Evolutionary conservation across 2,113 vertebrate genomes (phyloP), one percentile per base, ranked within the genome.

Genomic region (Epinephelus fuscoguttatus): DNA sequence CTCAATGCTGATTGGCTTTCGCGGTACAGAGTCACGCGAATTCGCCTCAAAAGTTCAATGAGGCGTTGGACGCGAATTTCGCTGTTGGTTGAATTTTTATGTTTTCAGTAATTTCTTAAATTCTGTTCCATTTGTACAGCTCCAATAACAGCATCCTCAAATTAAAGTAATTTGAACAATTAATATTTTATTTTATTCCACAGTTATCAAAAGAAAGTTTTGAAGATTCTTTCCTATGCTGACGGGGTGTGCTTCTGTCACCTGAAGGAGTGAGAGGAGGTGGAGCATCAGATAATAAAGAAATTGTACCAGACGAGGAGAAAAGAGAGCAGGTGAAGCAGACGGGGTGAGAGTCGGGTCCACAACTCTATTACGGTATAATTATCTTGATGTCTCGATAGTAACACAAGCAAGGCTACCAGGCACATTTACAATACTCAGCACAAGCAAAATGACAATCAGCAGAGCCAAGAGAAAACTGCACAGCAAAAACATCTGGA

Each of bases 351-450:
- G 59, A 70, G 33, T 27, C 10, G 0, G 61, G 82, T 60, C 59
- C 30, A 50, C 72, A 45, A 30, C 72, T 60, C 78, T 72, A 84
- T 84, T 81, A 72, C 60, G 15, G 55, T 59, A 17, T 72, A 78
- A 74, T 88, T 88, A 72, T 81, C 75, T 80, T 56, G 55, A 80
- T 73, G 50, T 59, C 57, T 75, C 6, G 74, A 81, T 77, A 60
- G n/a, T 56, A 82, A 63, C 53, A 55, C 57, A 75, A 37, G 52
- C 69, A 7, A 55, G 55, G 68, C 12, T 21, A 70, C 66, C 42
- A 53, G 45, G 37, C 4, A 13, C 64, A 72, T 14, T 42, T 37
- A 76, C 56, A 71, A 0, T 17, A 18, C 42, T 33, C 9, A 18
- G 62, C 14, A 2, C 3, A 59, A 52, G 57, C 33, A 13, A 56